These are phyloP conservation scores for Alligator sinensis DNA, from an alignment of 2,113 vertebrate species.

Conservation along the genomic window DNA sequence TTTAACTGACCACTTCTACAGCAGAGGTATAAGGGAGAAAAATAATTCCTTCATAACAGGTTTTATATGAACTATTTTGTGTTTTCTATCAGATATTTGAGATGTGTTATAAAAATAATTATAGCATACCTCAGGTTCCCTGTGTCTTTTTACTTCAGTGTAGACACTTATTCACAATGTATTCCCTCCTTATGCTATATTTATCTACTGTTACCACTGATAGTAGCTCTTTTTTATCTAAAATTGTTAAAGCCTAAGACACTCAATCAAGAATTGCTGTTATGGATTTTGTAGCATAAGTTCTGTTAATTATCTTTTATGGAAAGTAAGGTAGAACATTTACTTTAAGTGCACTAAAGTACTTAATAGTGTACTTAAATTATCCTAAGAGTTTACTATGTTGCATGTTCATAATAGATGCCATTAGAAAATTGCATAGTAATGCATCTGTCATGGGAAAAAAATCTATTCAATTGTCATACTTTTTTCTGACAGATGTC, in stretches of 20 bases:
- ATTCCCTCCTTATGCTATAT: conserved; percentile 6
- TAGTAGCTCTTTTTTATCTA: not conserved
- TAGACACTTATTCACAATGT: not conserved
- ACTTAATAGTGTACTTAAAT: conserved; percentile 36
- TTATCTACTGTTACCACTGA: conserved; percentile 6
- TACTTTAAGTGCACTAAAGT: conserved; percentile 32
- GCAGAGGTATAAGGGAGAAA: not conserved
- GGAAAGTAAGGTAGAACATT: not conserved
- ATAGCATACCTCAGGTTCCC: not conserved
- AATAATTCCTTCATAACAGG: conserved; percentile 20
- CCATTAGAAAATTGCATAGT: conserved; percentile 25
- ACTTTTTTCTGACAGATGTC: conserved; percentile 9
- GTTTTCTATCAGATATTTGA: not conserved
- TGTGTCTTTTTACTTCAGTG: not conserved
- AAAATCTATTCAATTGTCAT: conserved; percentile 21
- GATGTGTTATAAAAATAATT: not conserved
- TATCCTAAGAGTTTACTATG: conserved; percentile 14
- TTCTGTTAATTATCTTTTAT: conserved; percentile 58
- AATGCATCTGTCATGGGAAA: conserved; percentile 20
- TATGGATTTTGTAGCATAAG: conserved; percentile 38
- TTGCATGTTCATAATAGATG: conserved; percentile 23
- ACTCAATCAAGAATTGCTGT: conserved; percentile 31
- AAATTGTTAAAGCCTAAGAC: conserved; percentile 22
- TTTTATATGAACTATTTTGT: conserved; percentile 6
- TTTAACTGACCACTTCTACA: conserved; percentile 3